Evolutionary conservation across 2,797 vertebrate species (phyloP).

Genomic region (Syngnathus acus): DNA sequence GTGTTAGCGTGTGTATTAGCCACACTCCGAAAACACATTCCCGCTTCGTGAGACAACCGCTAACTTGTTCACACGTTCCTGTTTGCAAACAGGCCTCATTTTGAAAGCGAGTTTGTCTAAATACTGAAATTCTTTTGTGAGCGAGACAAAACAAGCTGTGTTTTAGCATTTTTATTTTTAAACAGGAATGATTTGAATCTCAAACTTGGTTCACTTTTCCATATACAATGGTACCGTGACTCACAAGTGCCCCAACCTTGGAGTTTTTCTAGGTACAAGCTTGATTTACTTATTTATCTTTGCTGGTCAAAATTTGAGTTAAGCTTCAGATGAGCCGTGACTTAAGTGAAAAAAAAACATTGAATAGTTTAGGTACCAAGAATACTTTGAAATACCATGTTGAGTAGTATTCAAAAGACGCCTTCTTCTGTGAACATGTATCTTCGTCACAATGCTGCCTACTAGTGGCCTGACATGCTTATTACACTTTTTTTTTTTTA

Average conservation of each 20-base stretch:
- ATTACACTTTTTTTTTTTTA: neutral
- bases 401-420: neutral
- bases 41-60: neutral
- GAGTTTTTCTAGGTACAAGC: too few species aligned
- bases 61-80: neutral
- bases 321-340: too few species aligned
- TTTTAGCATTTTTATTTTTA: neutral
- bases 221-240: neutral
- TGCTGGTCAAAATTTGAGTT: too few species aligned
- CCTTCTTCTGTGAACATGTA: neutral
- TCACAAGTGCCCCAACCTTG: too few species aligned
- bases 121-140: too few species aligned
- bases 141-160: too few species aligned
- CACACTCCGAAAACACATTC: neutral
- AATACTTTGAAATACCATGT: neutral
- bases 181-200: neutral
- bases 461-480: slow-evolving; percentile 2
- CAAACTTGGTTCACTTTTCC: neutral
- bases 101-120: too few species aligned
- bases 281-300: too few species aligned
- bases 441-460: neutral
- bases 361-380: too few species aligned
- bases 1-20: too few species aligned
- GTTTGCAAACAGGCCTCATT: neutral
- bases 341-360: too few species aligned